A percentile compares a stretch with the other conserved stretches of the same genome.
Evolutionary conservation across 2,888 invertebrate genomes (phyloP).

Genomic region (Phoenoteleia sp.): DNA sequence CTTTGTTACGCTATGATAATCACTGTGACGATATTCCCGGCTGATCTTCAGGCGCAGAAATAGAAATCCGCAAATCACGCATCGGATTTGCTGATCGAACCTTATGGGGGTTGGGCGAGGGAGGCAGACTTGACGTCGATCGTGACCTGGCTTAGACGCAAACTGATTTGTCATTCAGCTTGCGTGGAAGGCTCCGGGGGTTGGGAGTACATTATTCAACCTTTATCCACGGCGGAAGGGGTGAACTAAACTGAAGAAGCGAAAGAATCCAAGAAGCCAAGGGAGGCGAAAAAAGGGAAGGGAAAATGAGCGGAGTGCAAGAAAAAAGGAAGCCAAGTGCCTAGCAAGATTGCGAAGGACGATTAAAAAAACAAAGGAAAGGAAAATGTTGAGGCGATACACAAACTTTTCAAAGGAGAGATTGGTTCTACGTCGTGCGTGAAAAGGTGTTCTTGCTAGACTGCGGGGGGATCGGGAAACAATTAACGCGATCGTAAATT

Average conservation of each 20-base stretch:
- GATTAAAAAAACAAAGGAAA: conserved; percentile 61
- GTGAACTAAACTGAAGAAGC: conserved; percentile 74
- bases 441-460: conserved; percentile 20
- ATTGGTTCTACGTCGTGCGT: conserved; percentile 43
- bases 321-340: conserved; percentile 59
- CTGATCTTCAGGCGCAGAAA: conserved; percentile 6
- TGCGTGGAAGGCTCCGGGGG: conserved; percentile 81
- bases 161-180: conserved; percentile 85
- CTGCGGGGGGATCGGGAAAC: conserved; percentile 27
- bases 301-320: conserved; percentile 59
- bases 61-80: conserved; percentile 30
- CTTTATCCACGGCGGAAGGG: conserved; percentile 81
- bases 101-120: conserved; percentile 10
- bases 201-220: conserved; percentile 84
- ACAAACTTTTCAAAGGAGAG: conserved; percentile 53
- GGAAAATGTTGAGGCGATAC: conserved; percentile 52
- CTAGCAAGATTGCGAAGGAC: conserved; percentile 69
- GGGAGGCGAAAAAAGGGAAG: conserved; percentile 61
- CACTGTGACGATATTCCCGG: not conserved
- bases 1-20: conserved; percentile 36
- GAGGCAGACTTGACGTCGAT: conserved; percentile 75
- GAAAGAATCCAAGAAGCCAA: conserved; percentile 65
- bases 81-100: conserved; percentile 33
- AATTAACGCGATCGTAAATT: conserved; percentile 37
- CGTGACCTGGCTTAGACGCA: conserved; percentile 81